These are phyloP conservation scores for Eurosta solidaginis DNA, from an alignment of 1,140 invertebrate genomes.

Conservation along the genomic window DNA sequence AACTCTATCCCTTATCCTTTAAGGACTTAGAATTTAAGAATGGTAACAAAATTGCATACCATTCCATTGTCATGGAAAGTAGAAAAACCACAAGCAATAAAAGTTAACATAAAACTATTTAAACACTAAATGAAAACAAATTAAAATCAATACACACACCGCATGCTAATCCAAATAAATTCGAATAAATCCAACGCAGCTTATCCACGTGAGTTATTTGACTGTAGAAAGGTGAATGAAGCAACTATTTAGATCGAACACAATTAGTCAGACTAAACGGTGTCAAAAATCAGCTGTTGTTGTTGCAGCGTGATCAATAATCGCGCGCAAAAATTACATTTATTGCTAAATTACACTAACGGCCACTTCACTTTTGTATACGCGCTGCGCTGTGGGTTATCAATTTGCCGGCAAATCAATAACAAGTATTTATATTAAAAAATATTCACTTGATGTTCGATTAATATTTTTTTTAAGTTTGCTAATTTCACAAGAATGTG, in stretches of 20 bases:
- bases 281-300: not conserved
- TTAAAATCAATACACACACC: conserved; percentile 28
- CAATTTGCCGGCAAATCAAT: not conserved
- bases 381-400: not conserved
- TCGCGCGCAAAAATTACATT: not conserved
- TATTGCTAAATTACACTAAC: not conserved
- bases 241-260: not conserved
- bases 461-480: not conserved
- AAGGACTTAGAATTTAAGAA: too few species aligned
- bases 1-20: too few species aligned
- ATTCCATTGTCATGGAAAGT: too few species aligned
- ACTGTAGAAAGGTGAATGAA: not conserved
- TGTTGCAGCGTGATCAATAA: not conserved
- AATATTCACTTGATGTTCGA: not conserved
- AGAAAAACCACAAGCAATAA: too few species aligned
- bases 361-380: not conserved
- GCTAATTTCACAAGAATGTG: conserved; percentile 13
- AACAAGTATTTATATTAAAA: not conserved
- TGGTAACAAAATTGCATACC: not conserved
- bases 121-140: not conserved
- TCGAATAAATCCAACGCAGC: not conserved
- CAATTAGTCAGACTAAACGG: not conserved
- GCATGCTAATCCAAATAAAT: conserved; percentile 30
- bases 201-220: not conserved
- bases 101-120: not conserved